phyloP scores from a whole-genome alignment of 2,888 invertebrate genomes.

The Apodemia duryi region DNA sequence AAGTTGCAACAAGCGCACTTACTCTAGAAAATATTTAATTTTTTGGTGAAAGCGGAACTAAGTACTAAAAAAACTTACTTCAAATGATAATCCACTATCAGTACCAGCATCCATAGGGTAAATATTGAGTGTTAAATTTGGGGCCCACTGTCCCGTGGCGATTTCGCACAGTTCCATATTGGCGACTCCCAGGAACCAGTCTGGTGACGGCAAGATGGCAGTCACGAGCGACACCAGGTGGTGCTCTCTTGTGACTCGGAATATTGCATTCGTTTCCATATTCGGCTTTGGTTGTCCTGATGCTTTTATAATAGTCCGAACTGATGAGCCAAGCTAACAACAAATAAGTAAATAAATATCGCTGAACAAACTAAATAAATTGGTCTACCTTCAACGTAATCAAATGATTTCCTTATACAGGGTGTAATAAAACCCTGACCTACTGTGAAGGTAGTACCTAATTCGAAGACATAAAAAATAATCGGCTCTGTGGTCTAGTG shows the following conservation, averaged over 20 bases:
- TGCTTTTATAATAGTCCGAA: constrained; percentile 66
- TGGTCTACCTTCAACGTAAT: too few relatives aligned
- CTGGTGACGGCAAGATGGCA: constrained; percentile 84
- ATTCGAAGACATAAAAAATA: too few relatives aligned
- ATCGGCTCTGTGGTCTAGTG: too few relatives aligned
- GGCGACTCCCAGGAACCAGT: constrained; percentile 97
- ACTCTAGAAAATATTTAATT: too few relatives aligned
- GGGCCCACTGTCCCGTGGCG: constrained; percentile 88
- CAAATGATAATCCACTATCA: constrained; percentile 93
- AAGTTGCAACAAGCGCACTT: too few relatives aligned
- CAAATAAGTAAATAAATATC: constrained; percentile 2
- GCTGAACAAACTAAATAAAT: too few relatives aligned
- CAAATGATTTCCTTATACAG: too few relatives aligned
- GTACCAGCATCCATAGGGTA: constrained; percentile 98
- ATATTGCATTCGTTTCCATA: constrained; percentile 51
- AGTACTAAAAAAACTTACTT: constrained; percentile 71
- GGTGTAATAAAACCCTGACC: too few relatives aligned
- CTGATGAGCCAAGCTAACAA: constrained; percentile 47
- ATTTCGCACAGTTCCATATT: constrained; percentile 91
- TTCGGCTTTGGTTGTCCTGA: constrained; percentile 51
- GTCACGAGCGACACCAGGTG: constrained; percentile 62
- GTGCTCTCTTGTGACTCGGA: constrained; percentile 53
- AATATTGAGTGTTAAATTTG: constrained; percentile 88
- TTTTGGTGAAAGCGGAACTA: too few relatives aligned
- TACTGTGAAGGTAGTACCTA: too few relatives aligned